Conservation (phyloP, 1,140 invertebrate genomes). For the Drosophila mauritiana region DNA sequence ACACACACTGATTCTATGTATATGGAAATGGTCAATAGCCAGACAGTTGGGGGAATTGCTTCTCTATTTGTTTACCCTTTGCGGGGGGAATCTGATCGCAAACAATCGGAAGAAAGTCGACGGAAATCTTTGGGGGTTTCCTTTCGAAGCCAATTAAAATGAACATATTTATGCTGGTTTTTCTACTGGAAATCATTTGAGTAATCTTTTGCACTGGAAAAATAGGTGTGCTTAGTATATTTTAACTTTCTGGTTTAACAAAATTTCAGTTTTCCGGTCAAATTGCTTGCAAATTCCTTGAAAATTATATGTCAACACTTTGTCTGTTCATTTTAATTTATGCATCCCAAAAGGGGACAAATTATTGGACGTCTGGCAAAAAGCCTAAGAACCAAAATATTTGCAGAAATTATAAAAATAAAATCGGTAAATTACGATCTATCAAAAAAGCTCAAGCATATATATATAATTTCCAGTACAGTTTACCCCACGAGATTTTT, state of each 20-base stretch:
- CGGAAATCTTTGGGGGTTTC: conserved; percentile 18
- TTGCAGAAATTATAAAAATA: background rate
- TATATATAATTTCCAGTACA: conserved; percentile 5
- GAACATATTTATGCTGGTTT: conserved; percentile 2
- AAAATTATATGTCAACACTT: background rate
- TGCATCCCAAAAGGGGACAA: conserved; percentile 2
- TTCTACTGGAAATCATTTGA: background rate
- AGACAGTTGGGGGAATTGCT: conserved; percentile 44
- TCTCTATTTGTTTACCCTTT: conserved; percentile 40
- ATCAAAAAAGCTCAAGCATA: background rate
- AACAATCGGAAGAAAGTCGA: conserved; percentile 9
- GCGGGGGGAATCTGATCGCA: background rate
- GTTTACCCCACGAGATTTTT: background rate
- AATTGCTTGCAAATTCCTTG: background rate
- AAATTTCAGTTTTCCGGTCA: background rate
- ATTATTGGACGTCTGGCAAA: background rate
- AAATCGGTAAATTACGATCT: background rate
- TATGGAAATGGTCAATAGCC: conserved; percentile 42
- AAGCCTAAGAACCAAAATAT: background rate
- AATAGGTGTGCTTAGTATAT: background rate
- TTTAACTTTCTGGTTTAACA: background rate
- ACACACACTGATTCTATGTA: conserved; percentile 24
- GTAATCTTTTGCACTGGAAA: background rate
- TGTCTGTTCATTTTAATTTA: conserved; percentile 2
- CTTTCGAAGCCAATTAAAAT: conserved; percentile 8